phyloP scores from a whole-genome alignment of 2,888 invertebrate species.

The Oligia fasciuncula region DNA sequence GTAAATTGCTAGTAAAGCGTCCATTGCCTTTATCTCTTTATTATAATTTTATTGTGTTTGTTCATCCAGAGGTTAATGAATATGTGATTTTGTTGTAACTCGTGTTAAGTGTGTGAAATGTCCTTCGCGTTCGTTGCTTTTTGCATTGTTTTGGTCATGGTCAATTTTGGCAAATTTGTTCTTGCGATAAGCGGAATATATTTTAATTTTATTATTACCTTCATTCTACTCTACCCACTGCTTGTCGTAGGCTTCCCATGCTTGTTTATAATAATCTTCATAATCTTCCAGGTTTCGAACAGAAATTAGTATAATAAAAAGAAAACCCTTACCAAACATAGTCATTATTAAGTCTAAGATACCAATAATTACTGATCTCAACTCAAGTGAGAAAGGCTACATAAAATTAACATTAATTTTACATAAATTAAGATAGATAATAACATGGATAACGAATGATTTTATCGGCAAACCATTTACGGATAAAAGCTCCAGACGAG shows the following conservation, averaged over 20 bases:
- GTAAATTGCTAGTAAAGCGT: conserved; percentile 40
- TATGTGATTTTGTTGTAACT: conserved; percentile 25
- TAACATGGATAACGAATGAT: conserved; percentile 10
- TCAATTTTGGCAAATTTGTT: conserved; percentile 13
- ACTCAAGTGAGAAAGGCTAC: conserved; percentile 41
- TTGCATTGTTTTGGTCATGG: conserved; percentile 52
- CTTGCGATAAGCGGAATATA: neutral
- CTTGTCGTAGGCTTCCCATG: neutral
- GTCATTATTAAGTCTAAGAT: conserved; percentile 4
- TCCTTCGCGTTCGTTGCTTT: conserved; percentile 25
- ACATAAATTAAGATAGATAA: conserved; percentile 19
- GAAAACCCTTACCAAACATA: neutral
- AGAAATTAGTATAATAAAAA: conserved; percentile 2
- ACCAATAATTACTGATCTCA: conserved; percentile 26
- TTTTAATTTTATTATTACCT: conserved; percentile 1
- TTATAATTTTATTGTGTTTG: conserved; percentile 17
- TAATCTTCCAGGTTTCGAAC: neutral
- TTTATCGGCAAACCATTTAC: conserved; percentile 32
- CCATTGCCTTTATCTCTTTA: conserved; percentile 29
- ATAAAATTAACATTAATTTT: conserved; percentile 28
- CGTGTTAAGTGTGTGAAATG: conserved; percentile 42
- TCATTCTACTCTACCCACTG: neutral
- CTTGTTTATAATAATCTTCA: neutral
- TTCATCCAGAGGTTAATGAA: conserved; percentile 22
- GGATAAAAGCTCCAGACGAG: conserved; percentile 11